A percentile compares a stretch with the other conserved stretches of the same genome.
Conservation (phyloP, 2,797 vertebrate species). For the Octomys mimax region DNA sequence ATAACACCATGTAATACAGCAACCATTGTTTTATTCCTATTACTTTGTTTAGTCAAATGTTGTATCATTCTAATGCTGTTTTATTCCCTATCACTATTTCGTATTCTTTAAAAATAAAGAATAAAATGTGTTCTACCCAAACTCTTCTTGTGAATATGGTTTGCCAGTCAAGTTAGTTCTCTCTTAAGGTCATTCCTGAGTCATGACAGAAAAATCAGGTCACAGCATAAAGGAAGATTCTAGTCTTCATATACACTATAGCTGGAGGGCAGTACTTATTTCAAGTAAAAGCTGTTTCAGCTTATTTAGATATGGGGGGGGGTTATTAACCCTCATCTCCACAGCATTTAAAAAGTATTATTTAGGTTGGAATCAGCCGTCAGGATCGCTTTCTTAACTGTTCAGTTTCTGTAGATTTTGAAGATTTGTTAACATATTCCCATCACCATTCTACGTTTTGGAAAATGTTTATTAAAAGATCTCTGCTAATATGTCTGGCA, state of each 20-base stretch:
- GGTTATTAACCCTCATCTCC: not conserved
- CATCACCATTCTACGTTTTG: not conserved
- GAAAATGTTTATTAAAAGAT: constrained; percentile 43
- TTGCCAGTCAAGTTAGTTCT: constrained; percentile 48
- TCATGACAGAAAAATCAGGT: constrained; percentile 56
- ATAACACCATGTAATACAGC: too few species aligned
- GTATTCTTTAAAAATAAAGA: too few species aligned
- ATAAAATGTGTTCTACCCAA: not conserved
- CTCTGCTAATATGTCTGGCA: constrained; percentile 15
- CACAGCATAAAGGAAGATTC: constrained; percentile 24
- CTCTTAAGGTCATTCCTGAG: constrained; percentile 49
- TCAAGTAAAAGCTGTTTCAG: constrained; percentile 38
- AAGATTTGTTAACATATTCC: not conserved
- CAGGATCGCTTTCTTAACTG: not conserved
- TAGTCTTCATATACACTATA: not conserved
- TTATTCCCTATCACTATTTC: too few species aligned
- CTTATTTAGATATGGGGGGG: not conserved
- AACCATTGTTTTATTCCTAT: too few species aligned
- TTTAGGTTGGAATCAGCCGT: constrained; percentile 12
- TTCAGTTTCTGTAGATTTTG: not conserved
- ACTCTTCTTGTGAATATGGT: constrained; percentile 9
- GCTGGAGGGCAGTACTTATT: constrained; percentile 16
- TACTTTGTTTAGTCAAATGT: too few species aligned
- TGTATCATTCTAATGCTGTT: too few species aligned
- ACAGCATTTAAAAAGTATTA: not conserved